A percentile compares a stretch with the other conserved stretches of the same genome.
phyloP scores from a whole-genome alignment of 2,797 vertebrate species.

The Spinibarbus caldwelli region DNA sequence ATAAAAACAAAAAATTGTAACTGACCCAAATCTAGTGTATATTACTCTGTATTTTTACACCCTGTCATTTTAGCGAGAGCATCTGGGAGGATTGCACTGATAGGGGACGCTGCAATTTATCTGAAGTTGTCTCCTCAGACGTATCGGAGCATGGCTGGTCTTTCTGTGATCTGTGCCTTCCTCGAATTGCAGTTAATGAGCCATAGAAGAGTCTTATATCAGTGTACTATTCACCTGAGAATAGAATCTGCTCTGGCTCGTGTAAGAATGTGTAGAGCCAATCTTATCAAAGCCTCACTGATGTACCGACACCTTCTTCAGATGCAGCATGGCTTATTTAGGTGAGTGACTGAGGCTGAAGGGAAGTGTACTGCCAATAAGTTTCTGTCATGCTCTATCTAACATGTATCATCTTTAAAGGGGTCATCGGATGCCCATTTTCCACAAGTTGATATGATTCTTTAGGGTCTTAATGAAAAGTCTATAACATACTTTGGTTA shows the following conservation, averaged over 20 bases:
- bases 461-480: no score
- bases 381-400: background rate
- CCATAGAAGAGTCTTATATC: background rate
- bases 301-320: background rate
- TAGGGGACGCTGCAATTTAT: background rate
- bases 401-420: conserved; percentile 9
- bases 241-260: background rate
- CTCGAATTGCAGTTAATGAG: conserved; percentile 18
- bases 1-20: background rate
- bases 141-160: background rate
- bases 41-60: background rate
- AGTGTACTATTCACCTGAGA: conserved; percentile 28
- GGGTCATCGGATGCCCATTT: no score
- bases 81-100: background rate
- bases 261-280: background rate
- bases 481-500: no score
- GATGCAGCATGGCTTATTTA: background rate
- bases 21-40: background rate
- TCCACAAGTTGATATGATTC: no score
- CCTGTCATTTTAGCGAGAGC: background rate
- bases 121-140: background rate
- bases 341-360: background rate
- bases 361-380: background rate
- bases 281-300: background rate
- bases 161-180: conserved; percentile 9